Evolutionary conservation across 2,113 vertebrate species (phyloP), one percentile per base, ranked within the genome.

Genomic region (Corydoras sp.): DNA sequence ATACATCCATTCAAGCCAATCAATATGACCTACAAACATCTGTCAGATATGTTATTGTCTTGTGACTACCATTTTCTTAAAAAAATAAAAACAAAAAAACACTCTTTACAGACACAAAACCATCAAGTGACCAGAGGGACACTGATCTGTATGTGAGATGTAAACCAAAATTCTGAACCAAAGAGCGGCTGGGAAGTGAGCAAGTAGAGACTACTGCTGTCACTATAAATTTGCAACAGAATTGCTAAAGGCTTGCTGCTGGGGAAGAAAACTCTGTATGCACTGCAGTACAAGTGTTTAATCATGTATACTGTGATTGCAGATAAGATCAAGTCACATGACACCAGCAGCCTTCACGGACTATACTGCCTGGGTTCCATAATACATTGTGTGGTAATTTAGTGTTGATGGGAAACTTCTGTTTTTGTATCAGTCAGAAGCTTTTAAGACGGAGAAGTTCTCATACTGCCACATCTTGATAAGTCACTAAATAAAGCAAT

Each of bases 381-480:
- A 48, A n/a, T 62, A 70, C 50, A 69, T 55, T 13, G 5, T 67
- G 49, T 24, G 30, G 18, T 77, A 63, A 77, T 59, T 71, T 63
- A 77, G 62, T 64, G 15, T 62, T 71, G 49, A 43, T 29, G 30
- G 30, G 58, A 70, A 74, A 74, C 48, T 58, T 53, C 62, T 62
- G 68, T 18, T 15, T 31, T 7, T 7, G 9, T 30, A 73, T 65
- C 48, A 65, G 14, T 55, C 14, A 18, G 8, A 49, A 51, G 24
- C 10, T 8, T 61, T 50, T 5, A 24, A 53, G 35, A 18, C 10
- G 32, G 51, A 35, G 58, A 71, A 71, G 35, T 71, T 71, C 58
- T 62, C 29, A 55, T 74, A 48, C 68, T 68, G 65, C 65, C 32
- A 74, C 50, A 67, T 29, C 53, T 11, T 18, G 30, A 62, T 76